Percentiles rank a stretch among this genome's conserved stretches.
Conservation (phyloP, 1,140 invertebrate species). For the Goniozus legneri region DNA sequence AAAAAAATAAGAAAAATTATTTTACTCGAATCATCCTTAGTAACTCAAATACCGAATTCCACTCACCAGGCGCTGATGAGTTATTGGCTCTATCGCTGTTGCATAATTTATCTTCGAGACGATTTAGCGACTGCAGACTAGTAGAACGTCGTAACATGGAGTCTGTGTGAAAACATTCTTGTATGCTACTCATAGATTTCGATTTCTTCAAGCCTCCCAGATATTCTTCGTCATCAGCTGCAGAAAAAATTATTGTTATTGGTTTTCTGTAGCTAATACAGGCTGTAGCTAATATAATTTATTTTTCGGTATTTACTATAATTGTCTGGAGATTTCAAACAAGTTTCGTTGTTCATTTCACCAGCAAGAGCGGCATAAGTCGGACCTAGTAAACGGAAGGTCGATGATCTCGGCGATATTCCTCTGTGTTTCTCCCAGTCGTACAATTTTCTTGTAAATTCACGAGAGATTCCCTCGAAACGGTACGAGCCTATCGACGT, state of each 20-base stretch:
- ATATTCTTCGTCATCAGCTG: constrained; percentile 1
- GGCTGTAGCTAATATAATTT: no score
- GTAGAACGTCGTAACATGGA: constrained; percentile 61
- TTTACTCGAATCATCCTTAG: not conserved
- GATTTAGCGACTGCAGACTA: constrained; percentile 50
- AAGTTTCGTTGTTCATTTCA: constrained; percentile 4
- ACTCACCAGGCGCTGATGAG: constrained; percentile 12
- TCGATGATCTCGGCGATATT: constrained; percentile 76
- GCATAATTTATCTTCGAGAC: not conserved
- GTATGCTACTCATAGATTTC: constrained; percentile 69
- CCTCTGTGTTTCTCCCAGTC: constrained; percentile 86
- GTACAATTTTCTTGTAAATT: constrained; percentile 83
- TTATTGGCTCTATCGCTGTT: not conserved
- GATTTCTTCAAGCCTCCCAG: constrained; percentile 58
- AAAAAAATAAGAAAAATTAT: constrained; percentile 1
- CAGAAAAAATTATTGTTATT: no score
- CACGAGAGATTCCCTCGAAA: constrained; percentile 81
- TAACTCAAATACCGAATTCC: not conserved
- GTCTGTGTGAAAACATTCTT: constrained; percentile 29
- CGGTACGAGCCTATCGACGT: constrained; percentile 77
- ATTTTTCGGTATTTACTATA: no score
- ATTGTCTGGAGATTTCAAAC: constrained; percentile 11
- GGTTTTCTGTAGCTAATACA: no score
- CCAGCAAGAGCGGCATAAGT: constrained; percentile 11
- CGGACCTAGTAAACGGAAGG: constrained; percentile 70